Evolutionary conservation across 2,113 vertebrate species (phyloP), one percentile per base, ranked within the genome.

Genomic region (Porphyrio hochstetteri): DNA sequence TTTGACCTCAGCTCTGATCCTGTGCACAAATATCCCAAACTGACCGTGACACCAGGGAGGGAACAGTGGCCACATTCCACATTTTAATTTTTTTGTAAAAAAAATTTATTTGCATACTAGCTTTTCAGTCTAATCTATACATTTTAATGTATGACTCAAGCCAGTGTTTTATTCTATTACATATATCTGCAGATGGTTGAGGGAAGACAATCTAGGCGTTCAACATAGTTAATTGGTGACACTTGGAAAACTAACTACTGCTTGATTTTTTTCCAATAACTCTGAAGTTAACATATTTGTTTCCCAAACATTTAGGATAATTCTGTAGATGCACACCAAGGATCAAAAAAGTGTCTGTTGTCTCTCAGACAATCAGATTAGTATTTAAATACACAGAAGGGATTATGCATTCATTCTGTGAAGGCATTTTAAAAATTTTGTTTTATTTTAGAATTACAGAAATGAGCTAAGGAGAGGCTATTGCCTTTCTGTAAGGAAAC

Each of bases 171-270:
- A 70, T 53, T 59, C 42, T 48, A 42, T 88, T 92, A 24, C 11
- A 65, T 64, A 13, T 48, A 42, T 55, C 70, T 92, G 70, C 92
- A 96, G 92, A 94, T 75, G 82, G 90, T 27, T 93, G 68, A 76
- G 75, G 36, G 71, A 23, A 71, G 21, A 93, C 93, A 96, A 94
- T 64, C 55, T 55, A 75, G n/a, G 64, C 25, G 67, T 80, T 90
- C 65, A 82, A 74, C 46, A 27, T 35, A 87, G 46, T 59, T 85
- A 95, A 70, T 82, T 86, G 52, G 79, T 88, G 63, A 77, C 87
- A 90, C 91, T 82, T 90, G n/a, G 59, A 70, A 70, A 90, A 77
- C 13, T 70, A 84, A 79, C 53, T 74, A 29, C 29, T 3, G 3
- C 3, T 12, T 64, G 56, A 86, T 78, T 83, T 95, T 93, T 93